Evolutionary conservation across 2,888 invertebrate genomes (phyloP).

Genomic region (Nemotelus nigrinus): DNA sequence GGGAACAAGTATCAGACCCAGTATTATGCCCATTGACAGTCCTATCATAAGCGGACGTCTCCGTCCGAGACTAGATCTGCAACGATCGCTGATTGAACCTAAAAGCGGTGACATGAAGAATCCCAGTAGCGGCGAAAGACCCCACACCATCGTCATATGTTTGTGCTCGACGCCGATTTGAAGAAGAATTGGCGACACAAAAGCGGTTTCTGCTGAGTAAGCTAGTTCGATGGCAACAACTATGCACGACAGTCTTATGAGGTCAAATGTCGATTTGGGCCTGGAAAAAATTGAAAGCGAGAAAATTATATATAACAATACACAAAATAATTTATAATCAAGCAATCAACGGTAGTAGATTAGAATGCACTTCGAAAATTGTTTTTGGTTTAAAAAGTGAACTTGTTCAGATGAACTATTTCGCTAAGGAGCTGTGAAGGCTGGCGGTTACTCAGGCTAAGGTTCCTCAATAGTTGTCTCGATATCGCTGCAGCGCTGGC

Average conservation of each 20-base stretch:
- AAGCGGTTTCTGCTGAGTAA: conserved; percentile 75
- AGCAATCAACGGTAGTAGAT: background rate
- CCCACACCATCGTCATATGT: conserved; percentile 69
- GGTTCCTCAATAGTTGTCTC: no score
- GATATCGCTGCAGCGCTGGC: no score
- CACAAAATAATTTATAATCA: conserved; percentile 5
- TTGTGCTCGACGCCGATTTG: conserved; percentile 71
- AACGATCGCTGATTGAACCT: conserved; percentile 71
- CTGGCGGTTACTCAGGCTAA: no score
- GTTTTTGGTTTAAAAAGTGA: no score
- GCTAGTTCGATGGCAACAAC: conserved; percentile 72
- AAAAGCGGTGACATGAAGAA: conserved; percentile 65
- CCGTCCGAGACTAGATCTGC: conserved; percentile 67
- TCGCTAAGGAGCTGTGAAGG: no score
- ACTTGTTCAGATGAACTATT: no score
- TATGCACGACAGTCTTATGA: conserved; percentile 61
- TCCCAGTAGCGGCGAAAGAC: conserved; percentile 63
- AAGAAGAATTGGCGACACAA: conserved; percentile 72
- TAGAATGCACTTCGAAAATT: background rate
- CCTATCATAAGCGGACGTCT: conserved; percentile 71
- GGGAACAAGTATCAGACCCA: conserved; percentile 70
- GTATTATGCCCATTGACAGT: conserved; percentile 69
- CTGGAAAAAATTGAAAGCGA: conserved; percentile 39
- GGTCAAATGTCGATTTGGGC: conserved; percentile 60
- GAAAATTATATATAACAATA: conserved; percentile 1